phyloP scores from a whole-genome alignment of 2,113 vertebrate genomes.

The Cryptotis parvus region DNA sequence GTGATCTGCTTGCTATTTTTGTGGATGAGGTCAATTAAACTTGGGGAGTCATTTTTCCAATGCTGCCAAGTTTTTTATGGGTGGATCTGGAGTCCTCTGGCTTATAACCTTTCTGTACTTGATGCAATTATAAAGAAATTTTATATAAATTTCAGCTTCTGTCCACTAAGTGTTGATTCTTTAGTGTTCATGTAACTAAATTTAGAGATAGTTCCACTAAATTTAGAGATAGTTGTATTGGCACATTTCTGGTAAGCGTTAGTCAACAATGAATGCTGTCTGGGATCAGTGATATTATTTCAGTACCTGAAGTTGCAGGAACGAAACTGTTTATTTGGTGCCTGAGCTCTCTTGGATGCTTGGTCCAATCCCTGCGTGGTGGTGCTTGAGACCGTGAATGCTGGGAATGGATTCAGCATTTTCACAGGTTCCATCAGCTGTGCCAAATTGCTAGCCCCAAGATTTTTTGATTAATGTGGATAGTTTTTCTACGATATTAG shows the following conservation, averaged over 20 bases:
- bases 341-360: too few relatives aligned
- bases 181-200: neutral
- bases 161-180: constrained; percentile 1
- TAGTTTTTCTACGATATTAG: constrained; percentile 38
- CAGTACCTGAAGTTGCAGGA: neutral
- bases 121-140: neutral
- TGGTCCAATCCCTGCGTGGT: too few relatives aligned
- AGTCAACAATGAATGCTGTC: neutral
- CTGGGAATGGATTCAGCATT: too few relatives aligned
- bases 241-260: neutral
- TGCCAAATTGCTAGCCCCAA: too few relatives aligned
- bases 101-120: neutral
- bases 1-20: constrained; percentile 6
- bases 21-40: neutral
- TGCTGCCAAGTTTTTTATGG: neutral
- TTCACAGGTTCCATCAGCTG: too few relatives aligned
- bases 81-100: neutral
- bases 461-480: neutral
- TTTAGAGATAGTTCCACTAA: neutral
- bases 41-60: neutral
- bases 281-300: neutral
- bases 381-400: too few relatives aligned
- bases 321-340: too few relatives aligned
- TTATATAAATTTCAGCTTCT: neutral
- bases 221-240: neutral